Percentiles rank a stretch among this genome's conserved stretches.
Conservation (phyloP, 2,113 vertebrate genomes). For the Coracopsis vasa region DNA sequence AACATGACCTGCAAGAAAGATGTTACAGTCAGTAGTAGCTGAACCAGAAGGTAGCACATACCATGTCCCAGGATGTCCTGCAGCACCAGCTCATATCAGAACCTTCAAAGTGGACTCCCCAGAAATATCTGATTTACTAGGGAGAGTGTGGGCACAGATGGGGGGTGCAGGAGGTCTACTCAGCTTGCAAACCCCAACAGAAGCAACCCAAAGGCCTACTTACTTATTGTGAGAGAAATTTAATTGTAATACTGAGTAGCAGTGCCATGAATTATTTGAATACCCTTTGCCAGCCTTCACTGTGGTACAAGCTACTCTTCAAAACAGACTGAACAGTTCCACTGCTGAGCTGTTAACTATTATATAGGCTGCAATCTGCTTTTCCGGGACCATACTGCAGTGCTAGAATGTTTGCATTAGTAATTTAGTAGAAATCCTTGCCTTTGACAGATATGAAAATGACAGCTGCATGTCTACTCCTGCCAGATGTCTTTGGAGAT, state of each 20-base stretch:
- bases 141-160: not conserved
- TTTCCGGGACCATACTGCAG: not conserved
- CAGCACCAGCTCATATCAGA: not conserved
- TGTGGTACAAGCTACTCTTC: not conserved
- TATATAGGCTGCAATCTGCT: not conserved
- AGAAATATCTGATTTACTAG: not conserved
- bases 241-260: accelerated
- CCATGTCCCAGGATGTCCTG: not conserved
- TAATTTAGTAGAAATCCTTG: slow-evolving; percentile 9
- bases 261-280: not conserved
- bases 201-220: not conserved
- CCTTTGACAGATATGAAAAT: slow-evolving; percentile 73
- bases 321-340: not conserved
- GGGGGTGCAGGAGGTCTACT: not conserved
- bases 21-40: not conserved
- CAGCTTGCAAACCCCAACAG: not conserved
- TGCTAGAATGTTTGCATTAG: not conserved
- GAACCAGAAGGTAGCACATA: not conserved
- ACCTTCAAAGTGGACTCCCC: not conserved
- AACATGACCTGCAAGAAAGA: not conserved
- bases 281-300: not conserved
- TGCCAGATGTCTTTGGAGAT: slow-evolving; percentile 72
- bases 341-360: not conserved
- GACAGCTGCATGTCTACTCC: slow-evolving; percentile 71
- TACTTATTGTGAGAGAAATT: not conserved